Conservation (phyloP, 1,140 invertebrate genomes). For the Drosophila leontia region DNA sequence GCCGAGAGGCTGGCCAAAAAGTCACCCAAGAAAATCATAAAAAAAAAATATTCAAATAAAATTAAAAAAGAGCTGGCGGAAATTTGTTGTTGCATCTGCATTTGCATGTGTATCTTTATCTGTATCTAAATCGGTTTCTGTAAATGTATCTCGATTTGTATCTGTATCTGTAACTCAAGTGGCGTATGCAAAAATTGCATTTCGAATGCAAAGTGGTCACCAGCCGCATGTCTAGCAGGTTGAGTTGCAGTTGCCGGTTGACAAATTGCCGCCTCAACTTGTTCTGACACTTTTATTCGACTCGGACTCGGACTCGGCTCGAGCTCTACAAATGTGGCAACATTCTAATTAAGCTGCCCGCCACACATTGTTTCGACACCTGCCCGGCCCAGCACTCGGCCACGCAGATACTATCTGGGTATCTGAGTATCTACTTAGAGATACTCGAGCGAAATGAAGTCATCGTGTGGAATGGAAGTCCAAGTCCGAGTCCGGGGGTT, state of each 20-base stretch:
- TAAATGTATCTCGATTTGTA: not conserved
- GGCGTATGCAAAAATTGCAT: constrained; percentile 58
- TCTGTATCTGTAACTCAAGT: constrained; percentile 5
- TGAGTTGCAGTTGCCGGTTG: constrained; percentile 62
- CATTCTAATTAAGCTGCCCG: constrained; percentile 79
- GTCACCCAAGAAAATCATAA: not conserved
- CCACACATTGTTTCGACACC: constrained; percentile 81
- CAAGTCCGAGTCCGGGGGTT: not conserved
- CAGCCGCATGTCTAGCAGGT: constrained; percentile 63
- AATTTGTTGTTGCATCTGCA: constrained; percentile 29
- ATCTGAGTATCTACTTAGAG: too few relatives aligned
- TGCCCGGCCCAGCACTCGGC: constrained; percentile 40
- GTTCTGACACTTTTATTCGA: constrained; percentile 79
- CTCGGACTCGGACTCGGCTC: not conserved
- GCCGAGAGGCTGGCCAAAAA: constrained; percentile 5
- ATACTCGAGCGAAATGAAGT: constrained; percentile 35
- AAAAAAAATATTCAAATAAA: too few relatives aligned
- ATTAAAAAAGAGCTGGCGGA: constrained; percentile 46
- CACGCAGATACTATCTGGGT: not conserved
- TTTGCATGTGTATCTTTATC: not conserved
- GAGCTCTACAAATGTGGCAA: constrained; percentile 70
- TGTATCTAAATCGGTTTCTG: too few relatives aligned
- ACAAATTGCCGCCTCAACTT: constrained; percentile 79
- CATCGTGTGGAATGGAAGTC: constrained; percentile 35
- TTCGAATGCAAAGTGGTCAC: constrained; percentile 66